Evolutionary conservation across 2,888 invertebrate genomes (phyloP), one percentile per base, ranked within the genome.

Genomic region (Dolomedes plantarius): DNA sequence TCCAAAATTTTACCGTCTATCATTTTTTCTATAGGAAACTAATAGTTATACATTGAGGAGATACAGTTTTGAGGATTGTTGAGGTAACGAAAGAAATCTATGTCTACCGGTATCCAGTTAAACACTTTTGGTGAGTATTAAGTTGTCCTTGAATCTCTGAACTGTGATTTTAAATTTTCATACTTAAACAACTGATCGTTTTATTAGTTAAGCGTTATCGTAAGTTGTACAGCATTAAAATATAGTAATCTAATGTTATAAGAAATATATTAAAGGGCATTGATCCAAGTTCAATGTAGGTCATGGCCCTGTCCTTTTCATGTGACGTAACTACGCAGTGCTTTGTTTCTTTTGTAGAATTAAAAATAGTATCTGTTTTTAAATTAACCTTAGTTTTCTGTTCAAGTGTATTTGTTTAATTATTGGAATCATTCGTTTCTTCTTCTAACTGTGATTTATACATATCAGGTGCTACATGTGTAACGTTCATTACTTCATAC

Each of bases 81-180:
- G 65, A 79, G 85, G 71, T 62, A 23, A 78, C 64, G 65, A 86
- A 32, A 75, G 13, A 86, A 86, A 86, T 86, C 86, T 88, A 88
- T 88, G 88, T 88, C 88, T 88, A 86, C 88, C 88, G 83, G 88
- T 86, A 90, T 91, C 89, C 91, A 91, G 89, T 89, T 91, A 71
- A 90, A 90, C 88, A 90, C 90, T 88, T 90, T 89, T 88, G 90
- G 90, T 90, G 87, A 89, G 89, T 88, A 72, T 76, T n/a, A 31
- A 65, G 6, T n/a, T 64, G 82, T 71, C 77, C 72, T 83, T 83
- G 77, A 68, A 28, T 73, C 32, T 68, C 5, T 56, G 5, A n/a
- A n/a, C n/a, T n/a, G n/a, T n/a, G n/a, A n/a, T n/a, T n/a, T n/a
- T n/a, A n/a, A n/a, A n/a, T n/a, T n/a, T n/a, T n/a, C n/a, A n/a